These are phyloP conservation scores for Ciconia boyciana DNA, from an alignment of 2,113 vertebrate species.

Conservation along the genomic window DNA sequence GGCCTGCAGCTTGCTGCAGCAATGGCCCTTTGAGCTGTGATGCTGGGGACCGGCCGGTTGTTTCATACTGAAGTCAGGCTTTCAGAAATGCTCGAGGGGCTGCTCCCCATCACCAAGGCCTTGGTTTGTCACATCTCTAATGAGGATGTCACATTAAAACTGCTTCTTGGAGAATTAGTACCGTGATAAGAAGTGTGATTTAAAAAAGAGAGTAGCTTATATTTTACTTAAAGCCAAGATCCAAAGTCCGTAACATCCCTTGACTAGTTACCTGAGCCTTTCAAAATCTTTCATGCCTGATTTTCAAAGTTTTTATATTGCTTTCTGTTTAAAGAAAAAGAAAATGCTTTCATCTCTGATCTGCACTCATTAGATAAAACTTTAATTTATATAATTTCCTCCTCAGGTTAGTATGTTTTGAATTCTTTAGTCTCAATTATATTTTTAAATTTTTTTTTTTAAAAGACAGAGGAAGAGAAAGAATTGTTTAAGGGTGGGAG, in stretches of 20 bases:
- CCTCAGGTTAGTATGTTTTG: neutral
- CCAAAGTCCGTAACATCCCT: neutral
- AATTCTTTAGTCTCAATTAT: neutral
- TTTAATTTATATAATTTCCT: neutral
- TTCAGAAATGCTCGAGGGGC: neutral
- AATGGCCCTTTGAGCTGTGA: neutral
- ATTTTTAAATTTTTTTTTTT: neutral
- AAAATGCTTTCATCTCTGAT: neutral
- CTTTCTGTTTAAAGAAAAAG: neutral
- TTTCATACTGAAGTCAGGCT: neutral
- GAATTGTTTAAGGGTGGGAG: neutral
- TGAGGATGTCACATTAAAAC: neutral
- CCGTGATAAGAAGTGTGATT: neutral
- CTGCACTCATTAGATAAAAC: neutral
- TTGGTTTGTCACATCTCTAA: neutral
- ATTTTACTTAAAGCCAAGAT: slow-evolving; percentile 1
- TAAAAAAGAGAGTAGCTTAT: neutral
- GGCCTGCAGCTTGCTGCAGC: neutral
- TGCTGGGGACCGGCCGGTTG: neutral
- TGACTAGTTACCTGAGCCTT: neutral
- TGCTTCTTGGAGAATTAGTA: neutral
- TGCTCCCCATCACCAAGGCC: neutral
- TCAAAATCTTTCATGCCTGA: neutral
- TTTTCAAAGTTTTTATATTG: neutral
- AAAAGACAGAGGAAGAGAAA: neutral